A percentile compares a stretch with the other conserved stretches of the same genome.
These are phyloP conservation scores for Lemur catta DNA, from an alignment of 2,797 vertebrate species.

Conservation along the genomic window DNA sequence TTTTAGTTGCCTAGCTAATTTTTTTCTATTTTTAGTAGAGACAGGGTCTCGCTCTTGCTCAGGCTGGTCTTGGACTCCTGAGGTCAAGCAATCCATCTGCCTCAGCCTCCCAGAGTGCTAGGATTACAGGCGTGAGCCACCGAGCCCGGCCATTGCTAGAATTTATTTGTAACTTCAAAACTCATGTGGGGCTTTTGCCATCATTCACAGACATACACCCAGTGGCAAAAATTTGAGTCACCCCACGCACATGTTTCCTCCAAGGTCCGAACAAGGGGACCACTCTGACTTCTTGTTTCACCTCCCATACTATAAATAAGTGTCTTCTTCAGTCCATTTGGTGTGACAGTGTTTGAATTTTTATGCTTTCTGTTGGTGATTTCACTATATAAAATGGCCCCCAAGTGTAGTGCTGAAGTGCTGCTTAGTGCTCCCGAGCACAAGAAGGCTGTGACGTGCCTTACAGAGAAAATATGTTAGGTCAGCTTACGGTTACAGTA, in stretches of 20 bases:
- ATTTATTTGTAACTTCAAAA: background rate
- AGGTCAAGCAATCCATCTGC: too few species aligned
- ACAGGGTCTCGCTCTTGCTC: too few species aligned
- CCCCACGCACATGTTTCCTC: accelerated
- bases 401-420: too few species aligned
- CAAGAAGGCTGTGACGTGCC: background rate
- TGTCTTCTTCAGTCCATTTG: background rate
- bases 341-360: background rate
- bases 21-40: too few species aligned
- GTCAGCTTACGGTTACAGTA: background rate
- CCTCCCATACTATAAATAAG: background rate
- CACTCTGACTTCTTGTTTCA: background rate
- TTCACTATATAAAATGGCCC: background rate
- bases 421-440: too few species aligned
- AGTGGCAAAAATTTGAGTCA: background rate
- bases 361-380: background rate
- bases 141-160: background rate
- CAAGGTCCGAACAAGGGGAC: accelerated
- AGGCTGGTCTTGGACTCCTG: too few species aligned
- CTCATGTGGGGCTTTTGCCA: background rate
- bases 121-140: too few species aligned
- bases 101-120: too few species aligned
- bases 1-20: too few species aligned
- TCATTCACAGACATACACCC: background rate
- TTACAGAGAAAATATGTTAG: background rate